A percentile compares a stretch with the other conserved stretches of the same genome.
Conservation (phyloP, 2,113 vertebrate genomes). For the Pterocles burchelli region DNA sequence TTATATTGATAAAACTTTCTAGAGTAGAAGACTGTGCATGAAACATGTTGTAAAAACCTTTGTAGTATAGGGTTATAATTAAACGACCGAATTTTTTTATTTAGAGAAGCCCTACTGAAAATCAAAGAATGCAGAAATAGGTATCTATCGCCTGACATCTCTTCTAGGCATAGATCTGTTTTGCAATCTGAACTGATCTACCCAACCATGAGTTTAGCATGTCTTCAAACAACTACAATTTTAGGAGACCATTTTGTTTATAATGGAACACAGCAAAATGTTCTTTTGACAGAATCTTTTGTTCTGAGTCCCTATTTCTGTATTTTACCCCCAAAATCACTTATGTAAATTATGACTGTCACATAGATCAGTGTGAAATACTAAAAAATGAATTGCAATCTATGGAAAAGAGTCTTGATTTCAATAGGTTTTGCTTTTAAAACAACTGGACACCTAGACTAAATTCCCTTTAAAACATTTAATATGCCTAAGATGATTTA, state of each 20-base stretch:
- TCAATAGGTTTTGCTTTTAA: neutral
- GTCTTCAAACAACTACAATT: neutral
- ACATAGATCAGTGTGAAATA: neutral
- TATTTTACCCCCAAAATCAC: neutral
- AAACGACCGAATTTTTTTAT: neutral
- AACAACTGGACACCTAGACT: neutral
- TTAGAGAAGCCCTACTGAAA: neutral
- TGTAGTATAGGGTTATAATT: neutral
- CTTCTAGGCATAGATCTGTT: neutral
- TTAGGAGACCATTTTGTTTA: neutral
- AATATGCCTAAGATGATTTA: neutral
- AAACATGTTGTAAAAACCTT: neutral
- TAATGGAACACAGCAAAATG: neutral
- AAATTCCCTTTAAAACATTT: neutral
- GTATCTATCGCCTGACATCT: neutral
- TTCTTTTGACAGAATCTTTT: neutral
- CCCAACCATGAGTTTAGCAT: neutral
- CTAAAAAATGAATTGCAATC: neutral
- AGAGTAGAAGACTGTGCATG: neutral
- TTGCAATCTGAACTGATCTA: neutral
- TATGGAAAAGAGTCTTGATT: neutral
- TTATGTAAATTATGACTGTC: neutral
- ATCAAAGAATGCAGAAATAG: neutral
- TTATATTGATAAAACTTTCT: neutral
- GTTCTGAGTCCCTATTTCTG: neutral